A percentile compares a stretch with the other conserved stretches of the same genome.
Conservation (phyloP, 2,888 invertebrate genomes). For the Omphaloscelis lunosa region DNA sequence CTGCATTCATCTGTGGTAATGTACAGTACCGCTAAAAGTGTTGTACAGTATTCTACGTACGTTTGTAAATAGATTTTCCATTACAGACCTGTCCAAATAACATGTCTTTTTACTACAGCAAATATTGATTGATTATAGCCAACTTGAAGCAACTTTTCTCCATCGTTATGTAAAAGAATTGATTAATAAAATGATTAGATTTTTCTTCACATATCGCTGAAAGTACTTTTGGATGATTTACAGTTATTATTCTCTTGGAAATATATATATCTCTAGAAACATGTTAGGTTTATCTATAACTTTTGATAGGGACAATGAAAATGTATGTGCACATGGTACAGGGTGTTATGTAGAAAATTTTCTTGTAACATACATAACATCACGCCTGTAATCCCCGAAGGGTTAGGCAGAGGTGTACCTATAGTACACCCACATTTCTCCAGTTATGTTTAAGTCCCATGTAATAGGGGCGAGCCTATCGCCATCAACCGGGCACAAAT, state of each 20-base stretch:
- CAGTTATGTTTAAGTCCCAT: too few relatives aligned
- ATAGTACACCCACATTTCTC: too few relatives aligned
- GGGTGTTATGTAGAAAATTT: background rate
- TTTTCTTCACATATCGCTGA: background rate
- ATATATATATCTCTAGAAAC: background rate
- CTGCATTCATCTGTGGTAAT: too few relatives aligned
- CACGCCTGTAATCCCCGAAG: too few relatives aligned
- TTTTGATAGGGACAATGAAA: background rate
- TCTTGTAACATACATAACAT: too few relatives aligned
- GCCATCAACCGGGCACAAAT: too few relatives aligned
- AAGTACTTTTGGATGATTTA: background rate
- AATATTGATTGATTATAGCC: slow-evolving; percentile 19
- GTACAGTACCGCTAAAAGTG: slow-evolving; percentile 33
- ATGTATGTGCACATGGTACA: too few relatives aligned
- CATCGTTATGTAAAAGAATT: background rate
- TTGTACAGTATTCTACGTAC: slow-evolving; percentile 17
- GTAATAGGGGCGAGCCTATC: too few relatives aligned
- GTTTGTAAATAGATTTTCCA: slow-evolving; percentile 19
- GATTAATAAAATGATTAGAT: background rate
- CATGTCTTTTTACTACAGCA: background rate
- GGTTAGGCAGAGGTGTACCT: too few relatives aligned
- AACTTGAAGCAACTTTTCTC: background rate
- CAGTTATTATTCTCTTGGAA: background rate
- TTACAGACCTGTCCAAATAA: slow-evolving; percentile 19
- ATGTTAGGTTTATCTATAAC: background rate